A percentile compares a stretch with the other conserved stretches of the same genome.
These are phyloP conservation scores for Bradysia coprophila DNA, from an alignment of 1,140 invertebrate genomes.

Conservation along the genomic window DNA sequence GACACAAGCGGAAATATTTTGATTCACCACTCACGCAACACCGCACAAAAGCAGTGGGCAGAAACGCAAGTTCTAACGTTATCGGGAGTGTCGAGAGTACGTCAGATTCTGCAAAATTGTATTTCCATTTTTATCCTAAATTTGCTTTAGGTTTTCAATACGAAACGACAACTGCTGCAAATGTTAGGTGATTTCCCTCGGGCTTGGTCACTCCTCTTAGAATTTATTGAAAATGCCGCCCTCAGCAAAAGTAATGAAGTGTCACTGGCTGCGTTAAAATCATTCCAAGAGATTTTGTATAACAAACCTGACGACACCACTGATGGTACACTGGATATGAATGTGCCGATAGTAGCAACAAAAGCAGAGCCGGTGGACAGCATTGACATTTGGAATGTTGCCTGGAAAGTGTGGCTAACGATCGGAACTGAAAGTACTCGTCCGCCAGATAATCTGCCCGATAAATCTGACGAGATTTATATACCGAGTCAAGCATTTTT, in stretches of 20 bases:
- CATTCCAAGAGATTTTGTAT: slow-evolving; percentile 85
- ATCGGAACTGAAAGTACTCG: slow-evolving; percentile 63
- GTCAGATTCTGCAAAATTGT: too few species aligned
- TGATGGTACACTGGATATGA: slow-evolving; percentile 18
- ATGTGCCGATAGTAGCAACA: slow-evolving; percentile 6
- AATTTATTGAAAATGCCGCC: slow-evolving; percentile 86
- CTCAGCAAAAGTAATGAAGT: slow-evolving; percentile 84
- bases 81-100: slow-evolving; percentile 39
- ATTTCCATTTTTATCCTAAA: slow-evolving; percentile 3
- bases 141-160: slow-evolving; percentile 57
- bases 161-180: slow-evolving; percentile 68
- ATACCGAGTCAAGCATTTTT: slow-evolving; percentile 83
- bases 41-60: slow-evolving; percentile 98
- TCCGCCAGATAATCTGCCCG: slow-evolving; percentile 26
- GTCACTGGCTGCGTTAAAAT: slow-evolving; percentile 85
- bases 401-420: slow-evolving; percentile 72
- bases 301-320: slow-evolving; percentile 12
- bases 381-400: slow-evolving; percentile 55
- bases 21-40: slow-evolving; percentile 97
- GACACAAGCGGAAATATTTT: slow-evolving; percentile 85
- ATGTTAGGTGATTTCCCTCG: slow-evolving; percentile 77
- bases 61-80: slow-evolving; percentile 71
- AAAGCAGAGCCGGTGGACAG: slow-evolving; percentile 27
- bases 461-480: slow-evolving; percentile 39
- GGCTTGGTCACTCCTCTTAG: slow-evolving; percentile 80